These are phyloP conservation scores for Talpa occidentalis DNA, from an alignment of 2,113 vertebrate species.

Conservation along the genomic window DNA sequence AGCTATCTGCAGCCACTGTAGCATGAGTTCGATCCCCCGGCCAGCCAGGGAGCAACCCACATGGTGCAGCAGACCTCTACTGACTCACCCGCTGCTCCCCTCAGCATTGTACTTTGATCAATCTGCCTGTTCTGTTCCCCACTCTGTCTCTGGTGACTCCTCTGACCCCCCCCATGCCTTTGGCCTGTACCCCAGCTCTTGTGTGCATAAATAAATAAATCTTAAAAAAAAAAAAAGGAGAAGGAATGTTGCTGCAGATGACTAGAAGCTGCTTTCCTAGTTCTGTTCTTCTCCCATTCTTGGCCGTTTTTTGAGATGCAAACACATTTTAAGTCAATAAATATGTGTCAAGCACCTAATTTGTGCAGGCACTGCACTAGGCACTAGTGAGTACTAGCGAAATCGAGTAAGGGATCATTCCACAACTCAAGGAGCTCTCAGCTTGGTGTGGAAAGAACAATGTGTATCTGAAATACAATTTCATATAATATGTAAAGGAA, in stretches of 20 bases:
- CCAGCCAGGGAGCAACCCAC: too few species aligned
- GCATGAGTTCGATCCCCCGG: too few species aligned
- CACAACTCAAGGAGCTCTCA: background rate
- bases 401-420: background rate
- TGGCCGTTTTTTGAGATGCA: background rate
- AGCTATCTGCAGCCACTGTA: too few species aligned
- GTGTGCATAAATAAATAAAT: too few species aligned
- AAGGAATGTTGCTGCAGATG: background rate
- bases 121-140: too few species aligned
- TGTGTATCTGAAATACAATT: conserved; percentile 38
- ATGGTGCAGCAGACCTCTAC: too few species aligned
- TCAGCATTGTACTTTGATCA: too few species aligned
- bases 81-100: too few species aligned
- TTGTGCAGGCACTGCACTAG: background rate
- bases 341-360: background rate
- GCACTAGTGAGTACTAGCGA: background rate
- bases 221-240: too few species aligned
- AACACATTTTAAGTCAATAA: conserved; percentile 18
- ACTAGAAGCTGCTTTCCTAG: background rate
- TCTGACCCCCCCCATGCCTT: too few species aligned
- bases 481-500: conserved; percentile 20
- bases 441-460: background rate
- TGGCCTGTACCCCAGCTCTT: too few species aligned
- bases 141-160: too few species aligned
- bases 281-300: background rate